Conservation (phyloP, 2,888 invertebrate genomes). For the Ptychoptera albimana region DNA sequence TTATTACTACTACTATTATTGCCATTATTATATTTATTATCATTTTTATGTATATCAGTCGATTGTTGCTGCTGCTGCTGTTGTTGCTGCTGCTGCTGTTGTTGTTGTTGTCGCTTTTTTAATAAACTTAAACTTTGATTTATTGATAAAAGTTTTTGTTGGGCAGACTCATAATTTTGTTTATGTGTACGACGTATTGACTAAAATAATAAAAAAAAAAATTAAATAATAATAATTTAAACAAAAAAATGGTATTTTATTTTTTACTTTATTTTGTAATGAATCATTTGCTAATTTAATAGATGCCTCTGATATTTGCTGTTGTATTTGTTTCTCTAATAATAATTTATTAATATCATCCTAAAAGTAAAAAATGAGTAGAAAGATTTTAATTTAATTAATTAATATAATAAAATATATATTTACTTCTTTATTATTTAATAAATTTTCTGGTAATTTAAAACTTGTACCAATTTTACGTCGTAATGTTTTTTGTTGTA, state of each 20-base stretch:
- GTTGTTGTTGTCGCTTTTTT: conserved; percentile 9
- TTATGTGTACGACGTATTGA: conserved; percentile 13
- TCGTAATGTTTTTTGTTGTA: conserved; percentile 14
- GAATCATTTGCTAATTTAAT: conserved; percentile 11
- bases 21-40: not conserved
- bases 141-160: conserved; percentile 14
- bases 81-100: not conserved
- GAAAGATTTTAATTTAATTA: not conserved
- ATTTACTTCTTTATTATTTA: conserved; percentile 6
- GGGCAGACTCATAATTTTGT: conserved; percentile 14
- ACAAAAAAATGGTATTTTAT: not conserved
- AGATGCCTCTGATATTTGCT: conserved; percentile 11
- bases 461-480: conserved; percentile 18
- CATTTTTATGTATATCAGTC: not conserved
- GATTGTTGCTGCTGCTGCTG: conserved; percentile 1
- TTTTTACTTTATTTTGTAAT: conserved; percentile 7
- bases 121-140: conserved; percentile 14
- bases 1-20: not conserved
- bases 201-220: not conserved
- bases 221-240: not conserved
- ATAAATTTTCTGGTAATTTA: conserved; percentile 11
- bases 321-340: conserved; percentile 11
- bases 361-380: not conserved
- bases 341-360: conserved; percentile 11
- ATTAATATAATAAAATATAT: not conserved